Evolutionary conservation across 1,140 invertebrate species (phyloP).

Genomic region (Saccostrea glomerata): DNA sequence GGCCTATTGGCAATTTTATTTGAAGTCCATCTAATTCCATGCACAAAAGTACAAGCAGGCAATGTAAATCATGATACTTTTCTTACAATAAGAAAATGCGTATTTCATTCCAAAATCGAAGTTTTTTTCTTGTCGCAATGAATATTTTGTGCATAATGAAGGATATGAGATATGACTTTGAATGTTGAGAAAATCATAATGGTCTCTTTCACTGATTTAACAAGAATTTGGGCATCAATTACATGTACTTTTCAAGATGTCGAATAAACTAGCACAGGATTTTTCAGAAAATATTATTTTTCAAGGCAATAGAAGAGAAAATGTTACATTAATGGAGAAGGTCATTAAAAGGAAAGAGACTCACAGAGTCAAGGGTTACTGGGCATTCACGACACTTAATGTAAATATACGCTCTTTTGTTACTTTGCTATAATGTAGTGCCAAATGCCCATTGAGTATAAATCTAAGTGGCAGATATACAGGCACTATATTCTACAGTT

Average conservation of each 20-base stretch:
- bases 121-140: neutral
- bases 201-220: neutral
- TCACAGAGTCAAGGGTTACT: neutral
- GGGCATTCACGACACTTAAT: neutral
- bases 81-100: neutral
- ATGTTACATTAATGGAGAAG: neutral
- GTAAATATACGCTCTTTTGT: neutral
- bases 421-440: slow-evolving; percentile 5
- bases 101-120: neutral
- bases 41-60: slow-evolving; percentile 23
- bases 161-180: neutral
- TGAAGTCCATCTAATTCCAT: neutral
- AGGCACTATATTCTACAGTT: neutral
- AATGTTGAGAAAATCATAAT: neutral
- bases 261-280: neutral
- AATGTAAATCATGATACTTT: neutral
- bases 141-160: neutral
- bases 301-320: neutral
- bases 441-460: slow-evolving; percentile 12
- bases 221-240: neutral
- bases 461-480: neutral
- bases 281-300: neutral
- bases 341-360: neutral
- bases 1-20: neutral
- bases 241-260: neutral